Conservation (phyloP, 2,113 vertebrate species). For the Cairina moschata region DNA sequence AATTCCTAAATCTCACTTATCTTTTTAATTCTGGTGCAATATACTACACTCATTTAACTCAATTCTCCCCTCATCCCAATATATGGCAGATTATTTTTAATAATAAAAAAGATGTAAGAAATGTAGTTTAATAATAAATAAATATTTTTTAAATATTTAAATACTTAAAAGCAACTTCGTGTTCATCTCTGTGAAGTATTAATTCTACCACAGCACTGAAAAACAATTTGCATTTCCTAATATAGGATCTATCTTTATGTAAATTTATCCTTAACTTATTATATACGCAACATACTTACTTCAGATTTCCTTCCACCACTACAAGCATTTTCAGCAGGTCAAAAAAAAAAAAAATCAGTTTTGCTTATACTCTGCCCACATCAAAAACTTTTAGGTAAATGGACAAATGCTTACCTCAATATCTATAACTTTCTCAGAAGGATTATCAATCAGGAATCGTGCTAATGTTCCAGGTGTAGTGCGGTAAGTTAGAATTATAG, state of each 20-base stretch:
- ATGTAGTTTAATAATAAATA: neutral
- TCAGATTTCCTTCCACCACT: neutral
- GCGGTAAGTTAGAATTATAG: constrained; percentile 94
- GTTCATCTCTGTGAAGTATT: neutral
- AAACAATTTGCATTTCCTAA: neutral
- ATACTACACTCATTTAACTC: neutral
- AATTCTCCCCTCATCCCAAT: neutral
- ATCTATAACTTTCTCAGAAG: constrained; percentile 92
- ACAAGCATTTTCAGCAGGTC: neutral
- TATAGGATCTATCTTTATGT: neutral
- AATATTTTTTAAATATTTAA: neutral
- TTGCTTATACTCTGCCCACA: neutral
- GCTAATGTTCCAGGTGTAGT: constrained; percentile 94
- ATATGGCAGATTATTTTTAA: neutral
- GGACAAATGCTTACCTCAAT: constrained; percentile 87
- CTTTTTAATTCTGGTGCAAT: neutral
- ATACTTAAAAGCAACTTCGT: neutral
- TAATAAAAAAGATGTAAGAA: neutral
- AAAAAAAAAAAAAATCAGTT: neutral
- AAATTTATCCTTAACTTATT: neutral
- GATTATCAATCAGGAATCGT: constrained; percentile 96
- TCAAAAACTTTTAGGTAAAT: neutral
- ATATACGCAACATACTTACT: neutral
- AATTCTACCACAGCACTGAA: neutral
- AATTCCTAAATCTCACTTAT: neutral